phyloP scores from a whole-genome alignment of 2,797 vertebrate genomes.

The Syngnathus rostellatus region DNA sequence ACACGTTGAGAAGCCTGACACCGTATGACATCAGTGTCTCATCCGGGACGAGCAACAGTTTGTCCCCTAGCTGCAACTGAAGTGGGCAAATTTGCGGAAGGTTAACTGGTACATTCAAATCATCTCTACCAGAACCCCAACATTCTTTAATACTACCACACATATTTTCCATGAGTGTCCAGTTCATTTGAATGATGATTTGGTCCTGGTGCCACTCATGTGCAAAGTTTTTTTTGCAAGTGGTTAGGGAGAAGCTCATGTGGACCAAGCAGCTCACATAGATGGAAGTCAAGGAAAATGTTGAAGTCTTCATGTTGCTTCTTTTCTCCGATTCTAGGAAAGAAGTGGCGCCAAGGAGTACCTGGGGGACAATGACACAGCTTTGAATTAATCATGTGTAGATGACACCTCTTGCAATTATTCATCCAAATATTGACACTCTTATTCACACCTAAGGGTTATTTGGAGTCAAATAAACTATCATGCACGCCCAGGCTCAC shows the following conservation, averaged over 20 bases:
- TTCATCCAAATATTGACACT: not conserved
- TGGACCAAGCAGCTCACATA: conserved; percentile 28
- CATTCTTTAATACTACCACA: conserved; percentile 66
- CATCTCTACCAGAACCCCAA: conserved; percentile 50
- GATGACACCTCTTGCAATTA: not conserved
- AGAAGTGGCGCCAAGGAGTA: conserved; percentile 2
- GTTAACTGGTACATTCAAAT: conserved; percentile 27
- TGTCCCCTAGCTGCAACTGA: conserved; percentile 75
- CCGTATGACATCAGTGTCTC: conserved; percentile 65
- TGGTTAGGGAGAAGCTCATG: conserved; percentile 41
- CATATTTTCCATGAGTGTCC: conserved; percentile 67
- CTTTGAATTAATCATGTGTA: not conserved
- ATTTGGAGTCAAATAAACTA: not conserved
- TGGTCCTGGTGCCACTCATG: conserved; percentile 64
- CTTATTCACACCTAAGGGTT: not conserved
- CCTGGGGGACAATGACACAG: not conserved
- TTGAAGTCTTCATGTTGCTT: conserved; percentile 31
- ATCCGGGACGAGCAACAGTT: conserved; percentile 67
- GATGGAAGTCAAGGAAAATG: conserved; percentile 29
- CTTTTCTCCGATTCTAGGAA: conserved; percentile 14
- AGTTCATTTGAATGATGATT: conserved; percentile 60
- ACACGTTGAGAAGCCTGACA: conserved; percentile 72
- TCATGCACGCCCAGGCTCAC: too few species aligned
- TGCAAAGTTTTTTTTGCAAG: conserved; percentile 53
- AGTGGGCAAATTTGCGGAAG: conserved; percentile 78